Conservation (phyloP, 1,140 invertebrate genomes). For the Procambarus clarkii region DNA sequence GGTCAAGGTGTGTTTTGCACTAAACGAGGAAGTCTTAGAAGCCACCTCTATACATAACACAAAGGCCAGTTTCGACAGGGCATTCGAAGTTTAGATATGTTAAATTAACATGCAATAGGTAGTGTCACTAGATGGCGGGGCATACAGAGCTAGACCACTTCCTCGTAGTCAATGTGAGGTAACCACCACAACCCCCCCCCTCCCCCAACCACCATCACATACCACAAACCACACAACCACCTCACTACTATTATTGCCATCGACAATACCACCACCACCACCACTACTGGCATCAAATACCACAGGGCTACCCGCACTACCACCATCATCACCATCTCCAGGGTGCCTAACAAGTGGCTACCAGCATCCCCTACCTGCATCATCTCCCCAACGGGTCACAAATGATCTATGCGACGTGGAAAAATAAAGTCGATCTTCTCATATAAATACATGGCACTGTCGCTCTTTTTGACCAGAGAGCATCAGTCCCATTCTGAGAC, state of each 20-base stretch:
- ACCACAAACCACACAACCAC: background rate
- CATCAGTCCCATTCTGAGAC: no score
- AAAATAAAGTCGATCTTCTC: background rate
- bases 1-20: no score
- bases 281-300: background rate
- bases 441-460: background rate
- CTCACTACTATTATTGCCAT: background rate
- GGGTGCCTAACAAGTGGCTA: constrained; percentile 1
- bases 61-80: no score
- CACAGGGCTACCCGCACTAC: background rate
- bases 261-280: background rate
- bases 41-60: no score
- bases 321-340: background rate
- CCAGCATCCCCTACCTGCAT: constrained; percentile 6
- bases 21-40: no score
- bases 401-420: background rate
- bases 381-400: background rate
- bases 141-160: no score
- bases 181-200: background rate
- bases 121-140: no score
- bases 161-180: no score
- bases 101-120: no score
- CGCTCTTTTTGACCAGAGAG: background rate
- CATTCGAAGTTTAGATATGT: no score
- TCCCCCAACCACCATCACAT: background rate